Conservation (phyloP, 2,113 vertebrate species). For the Micronisus gabar region DNA sequence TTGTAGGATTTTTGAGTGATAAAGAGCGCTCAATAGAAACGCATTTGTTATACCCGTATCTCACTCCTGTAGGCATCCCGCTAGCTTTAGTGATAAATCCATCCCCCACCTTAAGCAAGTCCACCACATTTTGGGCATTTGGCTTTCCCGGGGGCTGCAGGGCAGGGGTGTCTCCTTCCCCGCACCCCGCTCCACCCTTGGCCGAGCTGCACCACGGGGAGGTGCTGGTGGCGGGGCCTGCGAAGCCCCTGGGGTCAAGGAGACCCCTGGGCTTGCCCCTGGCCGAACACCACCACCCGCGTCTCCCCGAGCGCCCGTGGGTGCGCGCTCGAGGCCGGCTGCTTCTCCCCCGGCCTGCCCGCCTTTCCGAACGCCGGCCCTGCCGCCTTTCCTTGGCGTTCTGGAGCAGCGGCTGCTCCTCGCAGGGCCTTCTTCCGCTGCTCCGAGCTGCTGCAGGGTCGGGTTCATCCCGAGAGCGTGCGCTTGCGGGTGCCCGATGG, state of each 20-base stretch:
- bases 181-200: rapidly evolving
- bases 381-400: rapidly evolving
- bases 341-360: background rate
- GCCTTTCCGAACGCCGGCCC: background rate
- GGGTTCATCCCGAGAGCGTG: background rate
- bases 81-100: background rate
- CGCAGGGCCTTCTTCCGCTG: background rate
- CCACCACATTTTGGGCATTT: background rate
- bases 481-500: background rate
- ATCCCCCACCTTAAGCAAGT: background rate
- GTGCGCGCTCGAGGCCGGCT: rapidly evolving
- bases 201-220: background rate
- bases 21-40: background rate
- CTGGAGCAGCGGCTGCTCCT: background rate
- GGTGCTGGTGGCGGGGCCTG: background rate
- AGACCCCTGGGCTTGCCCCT: background rate
- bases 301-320: rapidly evolving
- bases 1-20: background rate
- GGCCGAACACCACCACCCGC: rapidly evolving
- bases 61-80: background rate
- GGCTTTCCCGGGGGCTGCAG: too few species aligned
- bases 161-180: background rate
- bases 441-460: background rate
- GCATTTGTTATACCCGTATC: background rate
- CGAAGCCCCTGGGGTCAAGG: too few species aligned